A percentile compares a stretch with the other conserved stretches of the same genome.
Conservation (phyloP, 2,113 vertebrate species). For the Athene noctua region DNA sequence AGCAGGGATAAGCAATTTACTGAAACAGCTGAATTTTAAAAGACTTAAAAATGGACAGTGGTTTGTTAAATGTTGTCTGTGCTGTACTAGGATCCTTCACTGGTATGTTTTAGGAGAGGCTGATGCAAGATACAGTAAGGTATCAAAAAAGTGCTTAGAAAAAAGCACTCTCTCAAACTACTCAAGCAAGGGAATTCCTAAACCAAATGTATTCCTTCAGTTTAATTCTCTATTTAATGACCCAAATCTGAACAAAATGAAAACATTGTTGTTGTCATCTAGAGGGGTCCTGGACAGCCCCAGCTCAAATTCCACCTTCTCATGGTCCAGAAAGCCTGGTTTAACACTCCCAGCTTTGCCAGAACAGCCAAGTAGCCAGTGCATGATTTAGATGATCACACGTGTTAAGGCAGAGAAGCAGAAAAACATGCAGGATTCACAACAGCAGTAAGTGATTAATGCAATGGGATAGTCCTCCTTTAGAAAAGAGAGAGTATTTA, state of each 20-base stretch:
- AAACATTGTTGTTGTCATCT: not conserved
- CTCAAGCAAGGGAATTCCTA: not conserved
- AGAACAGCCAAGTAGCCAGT: not conserved
- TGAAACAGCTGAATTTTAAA: not conserved
- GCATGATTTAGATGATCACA: not conserved
- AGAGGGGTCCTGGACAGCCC: not conserved
- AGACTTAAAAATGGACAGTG: not conserved
- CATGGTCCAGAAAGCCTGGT: not conserved
- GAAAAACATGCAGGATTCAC: slow-evolving; percentile 26
- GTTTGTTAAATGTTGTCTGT: not conserved
- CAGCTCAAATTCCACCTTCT: slow-evolving; percentile 14
- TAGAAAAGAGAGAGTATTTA: slow-evolving; percentile 60
- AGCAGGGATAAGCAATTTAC: not conserved
- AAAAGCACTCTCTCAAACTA: not conserved
- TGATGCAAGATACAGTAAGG: not conserved
- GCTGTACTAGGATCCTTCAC: not conserved
- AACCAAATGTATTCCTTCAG: not conserved
- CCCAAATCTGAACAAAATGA: not conserved
- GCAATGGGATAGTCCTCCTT: slow-evolving; percentile 53
- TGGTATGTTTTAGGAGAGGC: not conserved
- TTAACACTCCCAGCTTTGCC: not conserved
- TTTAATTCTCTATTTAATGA: not conserved
- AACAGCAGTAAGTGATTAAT: not conserved
- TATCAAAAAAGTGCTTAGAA: not conserved
- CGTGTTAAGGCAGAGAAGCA: not conserved